phyloP scores from a whole-genome alignment of 1,140 invertebrate genomes.

The Macrosteles quadrilineatus region DNA sequence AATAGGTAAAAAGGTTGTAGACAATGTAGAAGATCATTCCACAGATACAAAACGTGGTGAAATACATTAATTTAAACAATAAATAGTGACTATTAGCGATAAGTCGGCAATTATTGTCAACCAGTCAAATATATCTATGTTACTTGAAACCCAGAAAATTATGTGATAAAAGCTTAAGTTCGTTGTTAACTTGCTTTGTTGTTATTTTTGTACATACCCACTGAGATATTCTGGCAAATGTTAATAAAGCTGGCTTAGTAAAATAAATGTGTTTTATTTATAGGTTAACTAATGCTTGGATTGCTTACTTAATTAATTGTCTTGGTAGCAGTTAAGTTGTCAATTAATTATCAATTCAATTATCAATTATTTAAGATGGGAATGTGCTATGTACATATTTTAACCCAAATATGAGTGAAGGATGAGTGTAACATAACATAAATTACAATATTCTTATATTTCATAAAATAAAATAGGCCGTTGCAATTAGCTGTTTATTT shows the following conservation, averaged over 20 bases:
- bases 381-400: no score
- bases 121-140: background rate
- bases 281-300: no score
- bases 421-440: no score
- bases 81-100: background rate
- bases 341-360: no score
- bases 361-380: no score
- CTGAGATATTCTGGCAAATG: background rate
- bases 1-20: slow-evolving; percentile 29
- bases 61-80: background rate
- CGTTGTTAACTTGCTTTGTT: background rate
- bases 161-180: background rate
- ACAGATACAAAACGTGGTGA: slow-evolving; percentile 27
- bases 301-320: no score
- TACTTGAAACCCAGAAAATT: background rate
- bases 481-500: no score
- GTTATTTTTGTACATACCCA: background rate
- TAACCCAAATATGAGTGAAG: no score
- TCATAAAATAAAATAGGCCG: no score
- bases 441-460: no score
- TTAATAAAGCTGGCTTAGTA: slow-evolving; percentile 8
- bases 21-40: slow-evolving; percentile 20
- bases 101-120: background rate
- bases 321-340: no score
- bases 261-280: no score